Conservation (phyloP, 2,113 vertebrate genomes). For the Bambusicola thoracicus region DNA sequence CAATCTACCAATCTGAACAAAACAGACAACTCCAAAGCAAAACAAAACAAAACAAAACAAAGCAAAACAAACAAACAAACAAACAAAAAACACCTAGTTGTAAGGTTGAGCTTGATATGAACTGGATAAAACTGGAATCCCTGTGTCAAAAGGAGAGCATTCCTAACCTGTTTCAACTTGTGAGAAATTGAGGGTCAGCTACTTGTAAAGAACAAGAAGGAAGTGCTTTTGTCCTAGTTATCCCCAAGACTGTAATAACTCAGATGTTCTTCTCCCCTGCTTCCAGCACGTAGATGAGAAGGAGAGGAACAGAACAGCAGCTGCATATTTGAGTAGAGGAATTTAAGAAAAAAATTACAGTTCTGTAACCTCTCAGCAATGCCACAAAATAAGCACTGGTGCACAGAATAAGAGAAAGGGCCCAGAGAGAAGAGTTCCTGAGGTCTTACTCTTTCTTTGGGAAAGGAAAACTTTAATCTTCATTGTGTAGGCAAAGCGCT, state of each 20-base stretch:
- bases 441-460: background rate
- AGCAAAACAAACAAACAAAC: no score
- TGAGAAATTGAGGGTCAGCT: background rate
- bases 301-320: background rate
- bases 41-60: background rate
- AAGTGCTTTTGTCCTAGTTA: background rate
- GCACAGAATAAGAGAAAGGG: background rate
- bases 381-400: background rate
- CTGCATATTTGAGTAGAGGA: background rate
- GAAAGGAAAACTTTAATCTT: background rate
- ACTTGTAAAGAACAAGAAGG: background rate
- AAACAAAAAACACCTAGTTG: background rate
- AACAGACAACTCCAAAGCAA: background rate
- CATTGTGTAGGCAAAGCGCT: background rate
- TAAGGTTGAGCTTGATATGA: background rate
- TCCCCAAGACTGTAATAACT: background rate
- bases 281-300: background rate
- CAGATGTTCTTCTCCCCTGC: background rate
- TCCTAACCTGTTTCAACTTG: background rate
- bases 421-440: background rate
- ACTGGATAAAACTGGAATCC: background rate
- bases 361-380: background rate
- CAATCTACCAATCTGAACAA: background rate
- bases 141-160: background rate
- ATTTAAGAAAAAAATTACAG: background rate